Evolutionary conservation across 2,888 invertebrate genomes (phyloP).

Genomic region (Ophioninae sp.): DNA sequence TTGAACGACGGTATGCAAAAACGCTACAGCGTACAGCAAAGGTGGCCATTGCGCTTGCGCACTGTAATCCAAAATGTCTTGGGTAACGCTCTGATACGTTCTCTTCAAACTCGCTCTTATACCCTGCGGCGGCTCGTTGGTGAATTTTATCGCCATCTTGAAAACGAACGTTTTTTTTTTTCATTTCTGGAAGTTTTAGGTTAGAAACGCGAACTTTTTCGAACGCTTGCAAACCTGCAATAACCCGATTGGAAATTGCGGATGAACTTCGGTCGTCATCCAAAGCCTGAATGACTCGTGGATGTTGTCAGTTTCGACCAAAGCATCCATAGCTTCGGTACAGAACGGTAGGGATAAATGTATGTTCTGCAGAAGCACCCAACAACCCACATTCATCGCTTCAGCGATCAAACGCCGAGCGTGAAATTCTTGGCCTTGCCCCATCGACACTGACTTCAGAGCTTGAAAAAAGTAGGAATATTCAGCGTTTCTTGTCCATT

Average conservation of each 20-base stretch:
- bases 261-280: conserved; percentile 97
- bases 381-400: conserved; percentile 91
- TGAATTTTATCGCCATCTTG: conserved; percentile 98
- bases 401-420: conserved; percentile 92
- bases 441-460: conserved; percentile 96
- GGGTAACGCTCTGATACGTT: conserved; percentile 94
- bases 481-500: no score
- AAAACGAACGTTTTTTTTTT: conserved; percentile 69
- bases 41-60: conserved; percentile 96
- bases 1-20: conserved; percentile 96
- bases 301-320: conserved; percentile 92
- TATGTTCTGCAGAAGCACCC: conserved; percentile 97
- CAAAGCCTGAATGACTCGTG: conserved; percentile 93
- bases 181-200: not conserved
- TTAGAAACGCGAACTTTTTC: not conserved
- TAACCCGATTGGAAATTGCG: conserved; percentile 94
- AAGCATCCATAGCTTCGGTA: conserved; percentile 93
- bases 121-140: conserved; percentile 98
- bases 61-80: conserved; percentile 96
- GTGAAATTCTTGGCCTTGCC: conserved; percentile 96
- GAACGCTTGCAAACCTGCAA: conserved; percentile 80
- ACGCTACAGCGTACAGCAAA: conserved; percentile 95
- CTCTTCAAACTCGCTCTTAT: conserved; percentile 96
- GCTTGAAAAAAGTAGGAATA: conserved; percentile 80
- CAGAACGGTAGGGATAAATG: conserved; percentile 97